These are phyloP conservation scores for Oxytorus armatus DNA, from an alignment of 2,888 invertebrate species.

Conservation along the genomic window DNA sequence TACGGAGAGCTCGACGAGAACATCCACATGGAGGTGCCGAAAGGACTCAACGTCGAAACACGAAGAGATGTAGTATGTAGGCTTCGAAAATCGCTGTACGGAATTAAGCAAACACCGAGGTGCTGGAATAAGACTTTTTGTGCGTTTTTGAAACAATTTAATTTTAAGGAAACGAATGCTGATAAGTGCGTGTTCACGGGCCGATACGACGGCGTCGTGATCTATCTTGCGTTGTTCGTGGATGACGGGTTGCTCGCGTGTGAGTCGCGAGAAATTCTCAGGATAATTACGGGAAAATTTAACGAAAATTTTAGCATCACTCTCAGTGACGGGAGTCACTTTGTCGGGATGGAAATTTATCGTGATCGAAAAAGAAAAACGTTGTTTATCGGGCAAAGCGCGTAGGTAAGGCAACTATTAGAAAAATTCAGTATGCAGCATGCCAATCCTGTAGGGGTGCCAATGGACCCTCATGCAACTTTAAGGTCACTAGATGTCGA, in stretches of 20 bases:
- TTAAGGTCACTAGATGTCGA: too few species aligned
- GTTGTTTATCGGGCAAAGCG: conserved; percentile 51
- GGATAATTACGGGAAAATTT: neutral
- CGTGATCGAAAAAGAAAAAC: neutral
- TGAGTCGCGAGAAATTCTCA: neutral
- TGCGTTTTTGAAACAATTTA: too few species aligned
- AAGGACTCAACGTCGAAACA: too few species aligned
- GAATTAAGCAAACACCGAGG: too few species aligned
- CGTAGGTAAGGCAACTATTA: conserved; percentile 46
- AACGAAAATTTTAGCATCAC: neutral
- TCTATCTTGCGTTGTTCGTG: conserved; percentile 15
- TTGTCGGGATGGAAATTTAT: conserved; percentile 11
- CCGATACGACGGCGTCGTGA: neutral
- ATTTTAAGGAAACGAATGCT: too few species aligned
- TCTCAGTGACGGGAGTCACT: neutral
- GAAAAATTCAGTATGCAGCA: conserved; percentile 62
- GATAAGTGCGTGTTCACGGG: too few species aligned
- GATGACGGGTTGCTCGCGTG: conserved; percentile 15
- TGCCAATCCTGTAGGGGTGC: conserved; percentile 68
- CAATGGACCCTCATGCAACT: conserved; percentile 48
- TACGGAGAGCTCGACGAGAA: too few species aligned
- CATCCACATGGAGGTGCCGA: too few species aligned
- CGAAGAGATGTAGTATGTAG: too few species aligned
- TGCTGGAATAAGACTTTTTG: too few species aligned
- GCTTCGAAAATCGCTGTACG: too few species aligned